A percentile compares a stretch with the other conserved stretches of the same genome.
Conservation (phyloP, 2,797 vertebrate species). For the Pangasius macronema region DNA sequence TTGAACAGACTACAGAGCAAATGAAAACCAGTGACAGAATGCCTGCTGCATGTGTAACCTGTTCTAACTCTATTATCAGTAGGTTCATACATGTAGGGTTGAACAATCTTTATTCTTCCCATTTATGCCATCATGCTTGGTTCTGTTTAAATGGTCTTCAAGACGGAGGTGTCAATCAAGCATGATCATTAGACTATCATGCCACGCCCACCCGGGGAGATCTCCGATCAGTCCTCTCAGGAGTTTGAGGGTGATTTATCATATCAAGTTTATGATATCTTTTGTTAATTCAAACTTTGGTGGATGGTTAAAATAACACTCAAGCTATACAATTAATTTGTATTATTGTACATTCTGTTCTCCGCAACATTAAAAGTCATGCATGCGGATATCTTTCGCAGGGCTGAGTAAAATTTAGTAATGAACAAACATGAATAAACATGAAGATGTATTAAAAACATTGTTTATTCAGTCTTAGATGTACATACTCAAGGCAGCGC, state of each 20-base stretch:
- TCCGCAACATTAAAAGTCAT: neutral
- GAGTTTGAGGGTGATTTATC: neutral
- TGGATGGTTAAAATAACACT: neutral
- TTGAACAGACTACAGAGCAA: neutral
- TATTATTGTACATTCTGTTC: neutral
- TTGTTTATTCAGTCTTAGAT: neutral
- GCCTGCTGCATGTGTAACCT: neutral
- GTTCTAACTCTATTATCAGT: neutral
- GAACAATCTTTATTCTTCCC: neutral
- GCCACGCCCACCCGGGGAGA: neutral
- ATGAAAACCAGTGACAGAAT: neutral
- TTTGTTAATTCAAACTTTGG: neutral
- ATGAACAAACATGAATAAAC: neutral
- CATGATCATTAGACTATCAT: neutral
- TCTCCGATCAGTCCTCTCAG: neutral
- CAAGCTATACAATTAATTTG: neutral
- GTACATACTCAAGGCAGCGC: slow-evolving; percentile 84
- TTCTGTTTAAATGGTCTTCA: neutral
- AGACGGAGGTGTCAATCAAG: neutral
- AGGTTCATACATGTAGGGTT: neutral
- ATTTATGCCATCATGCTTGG: neutral
- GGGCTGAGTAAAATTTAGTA: neutral
- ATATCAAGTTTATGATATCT: neutral
- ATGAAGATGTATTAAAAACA: neutral
- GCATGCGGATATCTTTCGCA: neutral